Evolutionary conservation across 1,140 invertebrate species (phyloP).

Genomic region (Gerris buenoi): DNA sequence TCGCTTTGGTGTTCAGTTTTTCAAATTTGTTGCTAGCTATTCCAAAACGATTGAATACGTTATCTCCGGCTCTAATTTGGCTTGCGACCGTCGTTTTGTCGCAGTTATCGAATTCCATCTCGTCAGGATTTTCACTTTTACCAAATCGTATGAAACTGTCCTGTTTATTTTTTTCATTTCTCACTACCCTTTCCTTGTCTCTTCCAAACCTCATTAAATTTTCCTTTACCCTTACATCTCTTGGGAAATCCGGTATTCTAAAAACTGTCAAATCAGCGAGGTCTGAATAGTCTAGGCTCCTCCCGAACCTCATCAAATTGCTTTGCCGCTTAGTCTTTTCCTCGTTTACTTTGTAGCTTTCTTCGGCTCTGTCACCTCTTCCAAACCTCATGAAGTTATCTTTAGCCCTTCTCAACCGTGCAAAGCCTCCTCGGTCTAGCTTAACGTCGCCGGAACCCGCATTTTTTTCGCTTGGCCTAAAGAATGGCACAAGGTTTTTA

Average conservation of each 20-base stretch:
- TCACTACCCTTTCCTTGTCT: not conserved
- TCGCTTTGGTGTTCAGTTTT: not conserved
- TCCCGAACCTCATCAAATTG: not conserved
- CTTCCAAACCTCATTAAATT: slow-evolving; percentile 22
- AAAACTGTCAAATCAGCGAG: no score
- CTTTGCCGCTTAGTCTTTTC: not conserved
- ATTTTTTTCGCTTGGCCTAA: slow-evolving; percentile 10
- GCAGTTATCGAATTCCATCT: not conserved
- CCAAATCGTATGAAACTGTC: slow-evolving; percentile 28
- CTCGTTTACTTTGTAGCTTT: no score
- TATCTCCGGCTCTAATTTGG: slow-evolving; percentile 2
- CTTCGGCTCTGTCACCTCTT: no score
- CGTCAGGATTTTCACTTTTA: not conserved
- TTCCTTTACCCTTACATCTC: slow-evolving; percentile 2
- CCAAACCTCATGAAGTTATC: slow-evolving; percentile 28
- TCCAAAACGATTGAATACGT: slow-evolving; percentile 10
- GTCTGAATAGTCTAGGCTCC: not conserved
- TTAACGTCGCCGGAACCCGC: slow-evolving; percentile 20
- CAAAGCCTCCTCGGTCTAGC: slow-evolving; percentile 19
- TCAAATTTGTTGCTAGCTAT: slow-evolving; percentile 1
- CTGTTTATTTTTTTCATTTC: slow-evolving; percentile 1
- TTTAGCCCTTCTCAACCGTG: slow-evolving; percentile 20
- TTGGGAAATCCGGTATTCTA: slow-evolving; percentile 2
- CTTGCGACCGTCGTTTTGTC: slow-evolving; percentile 8
- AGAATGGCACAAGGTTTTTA: not conserved